Percentiles rank a stretch among this genome's conserved stretches.
Conservation (phyloP, 2,888 invertebrate genomes). For the Tetheella fluctuosa region DNA sequence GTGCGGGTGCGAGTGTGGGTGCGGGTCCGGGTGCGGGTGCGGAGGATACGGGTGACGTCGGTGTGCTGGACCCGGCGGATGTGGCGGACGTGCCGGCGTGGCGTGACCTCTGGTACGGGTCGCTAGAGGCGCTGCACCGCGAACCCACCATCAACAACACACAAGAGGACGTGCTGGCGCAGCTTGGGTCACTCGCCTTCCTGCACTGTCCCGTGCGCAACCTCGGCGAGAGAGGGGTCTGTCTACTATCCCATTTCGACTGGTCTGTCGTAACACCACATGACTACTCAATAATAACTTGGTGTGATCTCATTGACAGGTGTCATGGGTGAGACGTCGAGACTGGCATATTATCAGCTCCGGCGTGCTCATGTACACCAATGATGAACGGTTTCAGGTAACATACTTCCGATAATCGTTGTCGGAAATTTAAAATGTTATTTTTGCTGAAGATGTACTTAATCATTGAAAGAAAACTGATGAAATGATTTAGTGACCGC, state of each 20-base stretch:
- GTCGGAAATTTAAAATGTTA: too few species aligned
- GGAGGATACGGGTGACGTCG: slow-evolving; percentile 30
- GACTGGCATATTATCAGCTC: slow-evolving; percentile 97
- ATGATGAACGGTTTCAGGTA: slow-evolving; percentile 92
- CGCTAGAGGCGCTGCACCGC: slow-evolving; percentile 71
- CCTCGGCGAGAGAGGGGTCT: slow-evolving; percentile 89
- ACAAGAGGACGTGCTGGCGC: slow-evolving; percentile 89
- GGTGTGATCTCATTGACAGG: slow-evolving; percentile 80
- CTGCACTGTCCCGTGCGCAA: slow-evolving; percentile 91
- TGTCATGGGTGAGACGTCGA: slow-evolving; percentile 95
- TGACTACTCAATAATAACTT: background rate
- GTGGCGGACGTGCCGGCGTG: slow-evolving; percentile 78
- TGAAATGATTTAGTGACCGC: too few species aligned
- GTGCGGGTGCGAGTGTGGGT: slow-evolving; percentile 16
- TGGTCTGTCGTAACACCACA: too few species aligned
- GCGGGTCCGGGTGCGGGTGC: slow-evolving; percentile 24
- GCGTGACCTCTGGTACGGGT: slow-evolving; percentile 86
- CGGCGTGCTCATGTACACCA: slow-evolving; percentile 95
- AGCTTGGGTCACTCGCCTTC: slow-evolving; percentile 91
- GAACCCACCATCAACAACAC: slow-evolving; percentile 88
- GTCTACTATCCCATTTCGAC: slow-evolving; percentile 27
- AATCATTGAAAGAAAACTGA: too few species aligned
- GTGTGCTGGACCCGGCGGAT: slow-evolving; percentile 42
- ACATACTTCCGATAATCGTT: background rate
- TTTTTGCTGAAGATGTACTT: too few species aligned